Percentiles rank a stretch among this genome's conserved stretches.
phyloP scores from a whole-genome alignment of 1,140 invertebrate species.

The Batillaria attramentaria region DNA sequence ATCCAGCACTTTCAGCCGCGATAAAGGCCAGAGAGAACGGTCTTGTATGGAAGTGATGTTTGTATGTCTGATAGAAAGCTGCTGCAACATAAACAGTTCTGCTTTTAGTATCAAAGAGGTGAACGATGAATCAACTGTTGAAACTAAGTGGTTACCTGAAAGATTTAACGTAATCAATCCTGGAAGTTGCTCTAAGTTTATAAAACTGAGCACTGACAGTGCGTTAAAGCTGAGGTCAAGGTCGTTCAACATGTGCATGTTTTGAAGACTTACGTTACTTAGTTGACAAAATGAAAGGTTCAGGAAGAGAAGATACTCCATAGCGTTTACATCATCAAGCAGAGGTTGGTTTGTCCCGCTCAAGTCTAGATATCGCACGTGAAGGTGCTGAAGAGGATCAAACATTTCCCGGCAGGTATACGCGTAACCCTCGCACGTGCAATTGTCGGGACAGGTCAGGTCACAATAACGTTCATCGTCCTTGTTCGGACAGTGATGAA shows the following conservation, averaged over 20 bases:
- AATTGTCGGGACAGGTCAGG: conserved; percentile 12
- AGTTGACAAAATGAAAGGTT: conserved; percentile 25
- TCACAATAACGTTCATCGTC: conserved; percentile 35
- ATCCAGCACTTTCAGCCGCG: conserved; percentile 26
- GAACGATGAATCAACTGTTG: conserved; percentile 28
- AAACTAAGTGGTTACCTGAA: conserved; percentile 32
- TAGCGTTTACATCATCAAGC: not conserved
- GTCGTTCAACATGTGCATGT: conserved; percentile 17
- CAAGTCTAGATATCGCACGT: conserved; percentile 25
- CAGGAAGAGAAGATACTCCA: conserved; percentile 21
- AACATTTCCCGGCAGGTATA: conserved; percentile 3
- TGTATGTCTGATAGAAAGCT: conserved; percentile 21
- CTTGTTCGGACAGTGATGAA: conserved; percentile 35
- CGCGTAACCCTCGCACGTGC: conserved; percentile 29
- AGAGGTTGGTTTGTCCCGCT: not conserved
- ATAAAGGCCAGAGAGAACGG: conserved; percentile 10
- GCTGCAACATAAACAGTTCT: conserved; percentile 27
- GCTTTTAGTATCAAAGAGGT: conserved; percentile 24
- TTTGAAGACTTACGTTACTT: not conserved
- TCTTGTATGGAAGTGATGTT: conserved; percentile 15
- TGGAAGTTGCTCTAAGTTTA: conserved; percentile 10
- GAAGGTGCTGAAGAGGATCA: not conserved
- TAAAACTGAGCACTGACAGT: not conserved
- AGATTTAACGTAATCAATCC: conserved; percentile 31
- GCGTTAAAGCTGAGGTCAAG: conserved; percentile 31